These are phyloP conservation scores for Tachina lurida DNA, from an alignment of 2,888 invertebrate species.

Conservation along the genomic window DNA sequence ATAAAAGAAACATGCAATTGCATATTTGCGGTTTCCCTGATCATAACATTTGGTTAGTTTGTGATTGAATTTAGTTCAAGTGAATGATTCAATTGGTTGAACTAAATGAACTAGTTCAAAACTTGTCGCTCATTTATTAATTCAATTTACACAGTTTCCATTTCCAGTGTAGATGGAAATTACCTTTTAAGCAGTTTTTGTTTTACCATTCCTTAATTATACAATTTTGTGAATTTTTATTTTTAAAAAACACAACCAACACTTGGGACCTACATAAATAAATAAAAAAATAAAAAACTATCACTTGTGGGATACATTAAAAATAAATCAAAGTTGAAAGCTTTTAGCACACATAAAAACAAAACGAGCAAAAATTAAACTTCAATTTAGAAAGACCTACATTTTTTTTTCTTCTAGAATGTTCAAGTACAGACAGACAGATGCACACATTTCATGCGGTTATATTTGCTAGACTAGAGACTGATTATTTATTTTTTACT, in stretches of 20 bases:
- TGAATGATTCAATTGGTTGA: too few relatives aligned
- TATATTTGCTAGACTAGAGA: neutral
- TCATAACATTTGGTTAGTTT: too few relatives aligned
- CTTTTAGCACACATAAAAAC: constrained; percentile 43
- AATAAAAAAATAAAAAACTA: neutral
- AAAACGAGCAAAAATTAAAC: constrained; percentile 25
- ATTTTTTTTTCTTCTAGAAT: too few relatives aligned
- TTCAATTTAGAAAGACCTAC: neutral
- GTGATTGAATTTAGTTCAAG: too few relatives aligned
- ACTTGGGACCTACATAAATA: constrained; percentile 38
- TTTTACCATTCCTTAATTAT: constrained; percentile 2
- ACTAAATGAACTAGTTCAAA: too few relatives aligned
- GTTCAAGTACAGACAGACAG: too few relatives aligned
- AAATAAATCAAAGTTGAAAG: constrained; percentile 53
- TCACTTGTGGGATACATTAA: neutral
- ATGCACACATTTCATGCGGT: neutral
- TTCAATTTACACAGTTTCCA: too few relatives aligned
- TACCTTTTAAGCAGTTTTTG: neutral
- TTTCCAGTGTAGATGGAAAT: neutral
- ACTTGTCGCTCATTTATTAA: too few relatives aligned
- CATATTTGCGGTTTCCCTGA: too few relatives aligned
- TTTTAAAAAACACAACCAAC: constrained; percentile 12
- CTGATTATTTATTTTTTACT: neutral
- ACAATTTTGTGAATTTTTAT: neutral
- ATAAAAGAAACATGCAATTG: too few relatives aligned